Evolutionary conservation across 2,113 vertebrate genomes (phyloP).

Genomic region (Pandion haliaetus): DNA sequence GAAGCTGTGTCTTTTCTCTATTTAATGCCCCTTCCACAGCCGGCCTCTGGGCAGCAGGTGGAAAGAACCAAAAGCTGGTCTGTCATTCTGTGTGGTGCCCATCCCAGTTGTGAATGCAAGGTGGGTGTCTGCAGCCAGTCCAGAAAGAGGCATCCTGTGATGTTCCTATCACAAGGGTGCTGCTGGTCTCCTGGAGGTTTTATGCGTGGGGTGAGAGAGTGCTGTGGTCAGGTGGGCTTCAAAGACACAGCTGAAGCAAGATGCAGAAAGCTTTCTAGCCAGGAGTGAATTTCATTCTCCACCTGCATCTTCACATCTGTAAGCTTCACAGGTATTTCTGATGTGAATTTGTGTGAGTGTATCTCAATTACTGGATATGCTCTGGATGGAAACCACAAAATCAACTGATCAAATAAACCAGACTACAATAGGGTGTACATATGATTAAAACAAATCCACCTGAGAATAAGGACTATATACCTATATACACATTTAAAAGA

Average conservation of each 20-base stretch:
- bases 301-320: background rate
- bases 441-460: background rate
- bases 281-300: background rate
- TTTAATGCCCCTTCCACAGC: background rate
- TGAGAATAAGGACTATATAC: background rate
- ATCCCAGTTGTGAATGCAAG: background rate
- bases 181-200: background rate
- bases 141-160: background rate
- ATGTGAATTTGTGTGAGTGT: background rate
- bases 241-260: background rate
- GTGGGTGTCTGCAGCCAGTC: rapidly evolving
- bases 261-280: background rate
- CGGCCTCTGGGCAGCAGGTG: background rate
- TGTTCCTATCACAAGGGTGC: background rate
- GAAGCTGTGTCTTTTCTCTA: background rate
- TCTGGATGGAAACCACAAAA: background rate
- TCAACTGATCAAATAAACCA: background rate
- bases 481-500: background rate
- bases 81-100: background rate
- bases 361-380: background rate
- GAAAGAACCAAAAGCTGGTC: background rate
- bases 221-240: background rate
- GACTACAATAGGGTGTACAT: background rate
- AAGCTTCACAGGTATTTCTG: background rate
- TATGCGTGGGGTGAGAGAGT: no score